Evolutionary conservation across 2,888 invertebrate species (phyloP).

Genomic region (Andricus curvator): DNA sequence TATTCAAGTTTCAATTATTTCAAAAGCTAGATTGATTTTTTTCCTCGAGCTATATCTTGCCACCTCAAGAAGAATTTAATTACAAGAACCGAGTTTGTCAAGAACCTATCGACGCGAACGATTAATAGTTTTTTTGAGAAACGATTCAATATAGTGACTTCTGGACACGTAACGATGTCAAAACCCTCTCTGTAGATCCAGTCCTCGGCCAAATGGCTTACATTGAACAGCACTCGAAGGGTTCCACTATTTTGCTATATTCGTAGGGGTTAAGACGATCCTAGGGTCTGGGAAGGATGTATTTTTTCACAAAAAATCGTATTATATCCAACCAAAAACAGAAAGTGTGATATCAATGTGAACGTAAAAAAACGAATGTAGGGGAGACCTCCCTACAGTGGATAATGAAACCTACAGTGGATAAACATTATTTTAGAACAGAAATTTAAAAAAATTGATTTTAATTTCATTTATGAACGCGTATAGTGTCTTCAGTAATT

Average conservation of each 20-base stretch:
- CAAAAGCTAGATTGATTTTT: neutral
- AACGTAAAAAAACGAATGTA: neutral
- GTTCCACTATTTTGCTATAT: constrained; percentile 58
- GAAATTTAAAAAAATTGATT: too few species aligned
- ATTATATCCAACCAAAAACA: neutral
- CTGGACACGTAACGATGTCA: constrained; percentile 59
- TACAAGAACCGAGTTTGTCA: constrained; percentile 62
- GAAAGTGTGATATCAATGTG: neutral
- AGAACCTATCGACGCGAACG: constrained; percentile 66
- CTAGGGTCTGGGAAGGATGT: neutral
- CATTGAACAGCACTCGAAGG: constrained; percentile 65
- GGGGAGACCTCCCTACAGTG: neutral
- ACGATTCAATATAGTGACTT: constrained; percentile 57
- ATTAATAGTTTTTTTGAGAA: constrained; percentile 67
- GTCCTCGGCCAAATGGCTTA: constrained; percentile 65
- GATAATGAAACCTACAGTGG: too few species aligned
- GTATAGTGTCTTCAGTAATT: too few species aligned
- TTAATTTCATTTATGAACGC: too few species aligned
- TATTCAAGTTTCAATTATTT: too few species aligned
- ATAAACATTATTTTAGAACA: too few species aligned
- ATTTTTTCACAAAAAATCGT: neutral
- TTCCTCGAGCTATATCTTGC: neutral
- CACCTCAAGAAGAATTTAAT: neutral
- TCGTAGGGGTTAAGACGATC: constrained; percentile 25
- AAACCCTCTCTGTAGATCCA: constrained; percentile 55